A percentile compares a stretch with the other conserved stretches of the same genome.
Evolutionary conservation across 2,113 vertebrate species (phyloP).

Genomic region (Sceloporus tristichus): DNA sequence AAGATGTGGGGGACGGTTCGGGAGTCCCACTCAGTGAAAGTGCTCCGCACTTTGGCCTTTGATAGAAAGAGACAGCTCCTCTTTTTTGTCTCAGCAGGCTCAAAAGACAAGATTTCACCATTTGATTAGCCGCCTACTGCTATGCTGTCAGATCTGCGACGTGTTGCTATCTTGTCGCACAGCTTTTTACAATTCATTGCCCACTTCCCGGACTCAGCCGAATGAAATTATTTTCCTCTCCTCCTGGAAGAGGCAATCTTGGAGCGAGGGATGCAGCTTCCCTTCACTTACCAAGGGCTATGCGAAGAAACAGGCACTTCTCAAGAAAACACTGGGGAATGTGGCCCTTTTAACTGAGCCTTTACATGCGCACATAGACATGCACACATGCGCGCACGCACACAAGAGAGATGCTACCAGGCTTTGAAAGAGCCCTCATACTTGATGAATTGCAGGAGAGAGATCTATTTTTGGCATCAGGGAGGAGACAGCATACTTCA

Average conservation of each 20-base stretch:
- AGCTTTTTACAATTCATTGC: conserved; percentile 21
- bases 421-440: background rate
- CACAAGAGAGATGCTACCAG: background rate
- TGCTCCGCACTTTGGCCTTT: conserved; percentile 26
- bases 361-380: no score
- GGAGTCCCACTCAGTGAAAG: background rate
- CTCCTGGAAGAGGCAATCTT: background rate
- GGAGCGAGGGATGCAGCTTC: accelerated
- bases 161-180: accelerated
- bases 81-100: conserved; percentile 15
- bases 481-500: background rate
- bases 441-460: background rate
- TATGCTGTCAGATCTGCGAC: background rate
- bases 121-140: accelerated
- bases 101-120: conserved; percentile 34
- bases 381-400: background rate
- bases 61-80: conserved; percentile 24
- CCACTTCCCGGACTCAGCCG: accelerated
- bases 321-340: background rate
- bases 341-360: background rate
- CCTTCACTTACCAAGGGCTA: background rate
- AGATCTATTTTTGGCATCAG: background rate
- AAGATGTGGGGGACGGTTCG: background rate
- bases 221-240: conserved; percentile 1
- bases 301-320: background rate